Evolutionary conservation across 2,797 vertebrate species (phyloP).

Genomic region (Oryzias sinensis): DNA sequence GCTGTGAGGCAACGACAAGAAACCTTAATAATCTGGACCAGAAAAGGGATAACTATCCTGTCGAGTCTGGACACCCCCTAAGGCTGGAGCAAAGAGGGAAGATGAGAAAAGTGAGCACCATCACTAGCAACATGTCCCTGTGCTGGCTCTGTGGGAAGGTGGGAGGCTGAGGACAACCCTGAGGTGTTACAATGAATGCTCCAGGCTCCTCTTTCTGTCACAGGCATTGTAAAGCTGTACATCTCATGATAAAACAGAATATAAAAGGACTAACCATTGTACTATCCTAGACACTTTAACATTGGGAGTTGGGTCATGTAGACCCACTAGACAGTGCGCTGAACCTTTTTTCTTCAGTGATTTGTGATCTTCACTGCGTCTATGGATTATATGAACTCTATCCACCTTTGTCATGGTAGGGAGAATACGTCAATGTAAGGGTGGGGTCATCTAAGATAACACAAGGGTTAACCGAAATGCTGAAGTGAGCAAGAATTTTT

Average conservation of each 20-base stretch:
- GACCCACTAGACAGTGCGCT: too few relatives aligned
- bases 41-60: constrained; percentile 26
- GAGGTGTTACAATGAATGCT: constrained; percentile 53
- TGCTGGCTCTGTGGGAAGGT: constrained; percentile 23
- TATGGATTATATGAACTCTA: too few relatives aligned
- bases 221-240: constrained; percentile 35
- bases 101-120: constrained; percentile 40
- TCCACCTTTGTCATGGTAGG: too few relatives aligned
- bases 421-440: too few relatives aligned
- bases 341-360: too few relatives aligned
- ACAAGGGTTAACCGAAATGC: constrained; percentile 16
- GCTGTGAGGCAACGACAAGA: constrained; percentile 18
- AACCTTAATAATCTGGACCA: constrained; percentile 43
- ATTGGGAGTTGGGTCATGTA: too few relatives aligned
- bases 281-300: too few relatives aligned
- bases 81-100: constrained; percentile 42
- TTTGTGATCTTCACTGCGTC: too few relatives aligned
- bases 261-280: constrained; percentile 1
- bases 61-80: constrained; percentile 26
- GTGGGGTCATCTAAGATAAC: too few relatives aligned
- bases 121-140: constrained; percentile 43
- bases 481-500: constrained; percentile 15
- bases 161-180: constrained; percentile 52
- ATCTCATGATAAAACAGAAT: constrained; percentile 45
- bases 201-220: constrained; percentile 49